Evolutionary conservation across 2,797 vertebrate species (phyloP).

Genomic region (Hozukius guyotensis): DNA sequence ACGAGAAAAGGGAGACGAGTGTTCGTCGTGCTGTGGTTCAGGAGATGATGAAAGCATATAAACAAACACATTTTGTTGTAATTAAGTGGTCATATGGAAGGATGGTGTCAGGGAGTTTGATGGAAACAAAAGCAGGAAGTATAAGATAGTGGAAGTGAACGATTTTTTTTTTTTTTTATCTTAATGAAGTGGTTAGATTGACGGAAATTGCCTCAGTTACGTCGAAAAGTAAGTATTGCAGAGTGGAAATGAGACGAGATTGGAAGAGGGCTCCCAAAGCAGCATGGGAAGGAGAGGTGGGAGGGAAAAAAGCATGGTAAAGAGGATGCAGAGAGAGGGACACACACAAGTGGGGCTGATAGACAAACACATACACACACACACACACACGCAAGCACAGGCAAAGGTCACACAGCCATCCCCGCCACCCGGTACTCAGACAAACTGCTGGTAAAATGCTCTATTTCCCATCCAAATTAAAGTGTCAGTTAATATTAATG

Average conservation of each 20-base stretch:
- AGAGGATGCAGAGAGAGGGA: constrained; percentile 6
- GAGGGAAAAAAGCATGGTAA: neutral
- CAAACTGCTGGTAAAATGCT: constrained; percentile 77
- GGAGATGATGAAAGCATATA: constrained; percentile 24
- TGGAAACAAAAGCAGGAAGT: neutral
- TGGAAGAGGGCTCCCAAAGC: constrained; percentile 3
- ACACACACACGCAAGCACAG: constrained; percentile 39
- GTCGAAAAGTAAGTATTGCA: constrained; percentile 16
- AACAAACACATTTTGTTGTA: constrained; percentile 23
- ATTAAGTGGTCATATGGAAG: constrained; percentile 27
- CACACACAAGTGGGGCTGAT: constrained; percentile 11
- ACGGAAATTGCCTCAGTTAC: constrained; percentile 12
- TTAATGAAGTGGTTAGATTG: constrained; percentile 1
- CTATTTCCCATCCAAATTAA: constrained; percentile 84
- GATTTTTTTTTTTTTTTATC: neutral
- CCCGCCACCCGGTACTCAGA: constrained; percentile 46
- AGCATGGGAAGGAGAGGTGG: neutral
- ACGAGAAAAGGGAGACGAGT: neutral
- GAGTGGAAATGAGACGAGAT: constrained; percentile 1
- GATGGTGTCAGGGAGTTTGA: neutral
- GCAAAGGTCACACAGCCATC: constrained; percentile 69
- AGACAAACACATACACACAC: constrained; percentile 27
- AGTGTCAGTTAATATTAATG: constrained; percentile 87
- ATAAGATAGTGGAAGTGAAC: neutral
- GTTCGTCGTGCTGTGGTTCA: constrained; percentile 3